Conservation (phyloP, 2,113 vertebrate species). For the Calcarius ornatus region DNA sequence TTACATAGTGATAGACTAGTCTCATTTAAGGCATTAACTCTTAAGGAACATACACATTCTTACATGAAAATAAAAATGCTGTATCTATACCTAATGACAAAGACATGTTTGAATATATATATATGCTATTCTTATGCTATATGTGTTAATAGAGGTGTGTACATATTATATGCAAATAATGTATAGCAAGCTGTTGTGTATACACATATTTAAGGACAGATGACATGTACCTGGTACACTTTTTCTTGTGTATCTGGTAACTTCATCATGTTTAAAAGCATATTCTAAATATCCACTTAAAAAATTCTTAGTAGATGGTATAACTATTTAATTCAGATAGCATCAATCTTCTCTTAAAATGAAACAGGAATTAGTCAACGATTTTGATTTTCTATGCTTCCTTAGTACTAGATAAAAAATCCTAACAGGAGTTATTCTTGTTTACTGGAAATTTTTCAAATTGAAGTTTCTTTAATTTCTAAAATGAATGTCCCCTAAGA, state of each 20-base stretch:
- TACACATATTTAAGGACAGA: background rate
- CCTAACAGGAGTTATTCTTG: background rate
- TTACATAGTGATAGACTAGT: background rate
- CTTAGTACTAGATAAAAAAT: background rate
- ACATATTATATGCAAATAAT: background rate
- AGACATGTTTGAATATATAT: background rate
- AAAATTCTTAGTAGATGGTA: background rate
- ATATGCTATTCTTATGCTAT: background rate
- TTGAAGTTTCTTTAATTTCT: background rate
- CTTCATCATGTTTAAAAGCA: background rate
- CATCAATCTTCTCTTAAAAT: background rate
- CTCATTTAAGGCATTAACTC: background rate
- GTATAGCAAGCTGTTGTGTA: background rate
- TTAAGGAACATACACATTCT: background rate
- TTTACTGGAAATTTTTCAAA: background rate
- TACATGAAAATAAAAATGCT: background rate
- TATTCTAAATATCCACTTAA: background rate
- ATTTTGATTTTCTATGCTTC: background rate
- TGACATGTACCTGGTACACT: accelerated
- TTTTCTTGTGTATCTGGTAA: background rate
- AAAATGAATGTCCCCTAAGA: background rate
- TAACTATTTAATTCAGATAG: background rate
- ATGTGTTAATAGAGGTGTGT: background rate
- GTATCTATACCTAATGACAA: background rate
- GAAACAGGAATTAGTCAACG: background rate